phyloP scores from a whole-genome alignment of 2,888 invertebrate genomes.

The Pollenia labialis region DNA sequence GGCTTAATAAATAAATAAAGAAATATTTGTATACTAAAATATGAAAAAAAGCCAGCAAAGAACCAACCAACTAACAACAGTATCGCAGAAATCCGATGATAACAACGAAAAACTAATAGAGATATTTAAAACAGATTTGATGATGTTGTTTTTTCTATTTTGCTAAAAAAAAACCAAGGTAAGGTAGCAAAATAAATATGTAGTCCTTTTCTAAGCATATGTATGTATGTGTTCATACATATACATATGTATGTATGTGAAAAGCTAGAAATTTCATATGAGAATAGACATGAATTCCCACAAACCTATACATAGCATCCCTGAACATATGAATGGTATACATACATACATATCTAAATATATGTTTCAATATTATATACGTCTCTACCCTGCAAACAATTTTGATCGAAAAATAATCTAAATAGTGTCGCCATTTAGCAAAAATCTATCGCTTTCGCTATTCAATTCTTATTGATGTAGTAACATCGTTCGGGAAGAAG shows the following conservation, averaged over 20 bases:
- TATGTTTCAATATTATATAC: background rate
- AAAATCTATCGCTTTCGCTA: too few species aligned
- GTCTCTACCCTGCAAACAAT: too few species aligned
- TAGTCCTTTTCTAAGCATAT: background rate
- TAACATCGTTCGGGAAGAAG: too few species aligned
- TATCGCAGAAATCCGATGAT: slow-evolving; percentile 26
- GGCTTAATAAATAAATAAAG: slow-evolving; percentile 52
- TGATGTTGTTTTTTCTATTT: slow-evolving; percentile 45
- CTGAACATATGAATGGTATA: background rate
- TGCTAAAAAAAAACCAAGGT: slow-evolving; percentile 25
- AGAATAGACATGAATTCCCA: slow-evolving; percentile 14
- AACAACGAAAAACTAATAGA: slow-evolving; percentile 49
- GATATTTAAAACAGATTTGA: slow-evolving; percentile 32
- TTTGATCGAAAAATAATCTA: too few species aligned
- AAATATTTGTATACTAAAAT: slow-evolving; percentile 18
- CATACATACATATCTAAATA: background rate
- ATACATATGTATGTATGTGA: background rate
- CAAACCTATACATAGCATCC: background rate
- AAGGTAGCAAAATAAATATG: slow-evolving; percentile 49
- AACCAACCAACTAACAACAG: background rate
- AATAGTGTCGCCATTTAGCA: too few species aligned
- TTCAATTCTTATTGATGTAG: too few species aligned
- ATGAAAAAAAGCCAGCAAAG: slow-evolving; percentile 5
- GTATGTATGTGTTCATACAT: too few species aligned
- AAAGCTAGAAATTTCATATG: slow-evolving; percentile 22